Percentiles rank a stretch among this genome's conserved stretches.
Evolutionary conservation across 2,888 invertebrate species (phyloP).

Genomic region (Dicyrtoma fusca): DNA sequence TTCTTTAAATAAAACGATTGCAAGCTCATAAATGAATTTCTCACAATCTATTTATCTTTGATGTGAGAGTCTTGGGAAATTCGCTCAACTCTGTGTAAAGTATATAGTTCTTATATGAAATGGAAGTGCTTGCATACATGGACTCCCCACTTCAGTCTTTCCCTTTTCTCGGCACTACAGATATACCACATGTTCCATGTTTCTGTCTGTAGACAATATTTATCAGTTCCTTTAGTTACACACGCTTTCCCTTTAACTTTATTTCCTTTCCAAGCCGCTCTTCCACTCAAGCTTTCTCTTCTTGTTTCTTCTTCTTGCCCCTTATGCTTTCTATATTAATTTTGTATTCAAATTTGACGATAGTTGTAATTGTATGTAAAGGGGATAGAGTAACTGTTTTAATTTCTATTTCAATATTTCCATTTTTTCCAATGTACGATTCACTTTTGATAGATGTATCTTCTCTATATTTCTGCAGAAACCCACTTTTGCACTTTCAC

Average conservation of each 20-base stretch:
- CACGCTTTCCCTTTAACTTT: background rate
- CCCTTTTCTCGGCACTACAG: background rate
- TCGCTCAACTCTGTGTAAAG: too few relatives aligned
- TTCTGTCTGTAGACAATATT: background rate
- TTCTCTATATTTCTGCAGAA: too few relatives aligned
- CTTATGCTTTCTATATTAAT: background rate
- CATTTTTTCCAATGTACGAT: too few relatives aligned
- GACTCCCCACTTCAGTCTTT: too few relatives aligned
- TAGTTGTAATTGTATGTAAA: too few relatives aligned
- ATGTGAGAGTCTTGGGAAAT: background rate
- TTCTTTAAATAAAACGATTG: background rate
- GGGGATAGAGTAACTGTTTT: too few relatives aligned
- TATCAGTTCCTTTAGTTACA: background rate
- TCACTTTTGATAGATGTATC: too few relatives aligned
- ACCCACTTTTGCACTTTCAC: too few relatives aligned
- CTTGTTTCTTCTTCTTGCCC: background rate
- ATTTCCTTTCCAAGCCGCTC: background rate
- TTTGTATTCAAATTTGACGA: too few relatives aligned
- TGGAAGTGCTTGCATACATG: too few relatives aligned
- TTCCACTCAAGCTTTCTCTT: background rate
- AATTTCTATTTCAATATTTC: too few relatives aligned
- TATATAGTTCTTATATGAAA: too few relatives aligned
- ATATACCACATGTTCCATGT: background rate
- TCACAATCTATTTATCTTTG: slow-evolving; percentile 11
- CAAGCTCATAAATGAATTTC: slow-evolving; percentile 13